Evolutionary conservation across 2,797 vertebrate genomes (phyloP), one percentile per base, ranked within the genome.

Genomic region (Falco rusticolus): DNA sequence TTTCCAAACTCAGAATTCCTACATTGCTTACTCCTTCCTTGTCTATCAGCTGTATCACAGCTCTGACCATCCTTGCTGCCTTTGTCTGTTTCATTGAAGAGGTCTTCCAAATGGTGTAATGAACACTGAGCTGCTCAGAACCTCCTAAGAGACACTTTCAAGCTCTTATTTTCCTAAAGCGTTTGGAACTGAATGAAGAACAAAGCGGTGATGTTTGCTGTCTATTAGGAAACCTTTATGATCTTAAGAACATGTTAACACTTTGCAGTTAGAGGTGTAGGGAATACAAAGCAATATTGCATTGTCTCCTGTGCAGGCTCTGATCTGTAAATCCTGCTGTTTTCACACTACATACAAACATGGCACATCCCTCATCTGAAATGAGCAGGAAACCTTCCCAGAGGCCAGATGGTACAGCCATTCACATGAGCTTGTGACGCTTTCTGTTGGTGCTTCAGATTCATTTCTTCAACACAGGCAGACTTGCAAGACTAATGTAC

Each of bases 51-150:
- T 72, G 3, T 37, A 61, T 26, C 29, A 33, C 28, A 92, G 33
- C 34, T 66, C 39, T 63, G 37, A 77, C 20, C 22, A 76, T 11
- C 16, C 33, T 12, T 61, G 3, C 13, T 48, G 13, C 6, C 16
- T 53, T 37, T 39, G 3, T 3, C 2, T 41, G 21, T 1, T 45
- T 26, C 64, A 88, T 54, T n/a, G 5, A 57, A 76, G 29, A n/a
- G 10, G 39, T 74, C 6, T 59, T 90, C 72, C 69, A 84, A 29
- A 56, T 6, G 4, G 13, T 0, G 0, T 8, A 31, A 65, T 18
- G 14, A 45, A 20, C 33, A 54, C 12, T 0, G 0, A 77, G 43
- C 12, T 47, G 6, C 29, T 51, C 29, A 19, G 13, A 70, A 33
- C 8, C n/a, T 15, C 13, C 5, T 34, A 69, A 64, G 16, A 68